These are phyloP conservation scores for Cheracebus regulus DNA, from an alignment of 2,797 vertebrate genomes.

Conservation along the genomic window DNA sequence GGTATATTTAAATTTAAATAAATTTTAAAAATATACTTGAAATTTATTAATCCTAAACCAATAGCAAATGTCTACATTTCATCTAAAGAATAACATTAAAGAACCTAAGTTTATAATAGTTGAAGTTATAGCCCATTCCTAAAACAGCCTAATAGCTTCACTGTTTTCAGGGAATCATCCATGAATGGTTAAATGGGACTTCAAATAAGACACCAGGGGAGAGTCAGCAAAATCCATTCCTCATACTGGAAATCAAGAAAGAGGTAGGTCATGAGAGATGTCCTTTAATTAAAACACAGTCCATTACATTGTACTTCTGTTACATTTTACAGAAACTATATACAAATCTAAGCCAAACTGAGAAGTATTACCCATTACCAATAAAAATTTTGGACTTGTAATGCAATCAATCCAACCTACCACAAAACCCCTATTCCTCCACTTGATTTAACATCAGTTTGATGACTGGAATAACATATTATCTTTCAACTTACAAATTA, in stretches of 20 bases:
- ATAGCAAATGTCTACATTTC: background rate
- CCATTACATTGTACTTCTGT: background rate
- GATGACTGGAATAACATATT: background rate
- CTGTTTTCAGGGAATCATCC: background rate
- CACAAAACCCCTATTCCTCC: background rate
- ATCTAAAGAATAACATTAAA: slow-evolving; percentile 2
- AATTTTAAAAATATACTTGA: background rate
- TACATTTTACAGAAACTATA: background rate
- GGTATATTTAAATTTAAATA: background rate
- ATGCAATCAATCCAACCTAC: background rate
- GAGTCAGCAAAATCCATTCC: background rate
- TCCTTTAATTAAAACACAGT: background rate
- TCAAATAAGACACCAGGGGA: background rate
- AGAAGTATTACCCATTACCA: background rate
- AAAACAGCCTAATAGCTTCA: background rate
- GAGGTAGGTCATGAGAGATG: background rate
- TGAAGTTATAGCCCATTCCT: background rate
- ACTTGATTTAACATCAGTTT: background rate
- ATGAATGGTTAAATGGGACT: background rate
- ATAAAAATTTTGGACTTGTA: background rate
- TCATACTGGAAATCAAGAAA: background rate
- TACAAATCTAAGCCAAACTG: background rate
- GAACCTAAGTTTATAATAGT: background rate
- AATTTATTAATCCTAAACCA: background rate
- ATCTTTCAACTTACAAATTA: slow-evolving; percentile 29